A percentile compares a stretch with the other conserved stretches of the same genome.
Evolutionary conservation across 2,113 vertebrate genomes (phyloP).

Genomic region (Nannobrachium achirus): DNA sequence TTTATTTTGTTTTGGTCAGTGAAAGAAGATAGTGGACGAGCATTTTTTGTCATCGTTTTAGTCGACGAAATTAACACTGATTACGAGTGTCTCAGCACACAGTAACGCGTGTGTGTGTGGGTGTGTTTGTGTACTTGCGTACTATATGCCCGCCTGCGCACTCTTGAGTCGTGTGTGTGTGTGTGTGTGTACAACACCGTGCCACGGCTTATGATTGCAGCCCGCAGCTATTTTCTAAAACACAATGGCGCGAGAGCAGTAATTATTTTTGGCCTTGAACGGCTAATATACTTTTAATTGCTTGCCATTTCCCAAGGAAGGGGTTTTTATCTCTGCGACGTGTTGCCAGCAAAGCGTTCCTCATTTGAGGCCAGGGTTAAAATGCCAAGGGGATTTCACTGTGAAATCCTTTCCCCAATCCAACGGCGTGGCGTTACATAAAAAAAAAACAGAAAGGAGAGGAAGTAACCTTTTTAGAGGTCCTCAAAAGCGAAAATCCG

Average conservation of each 20-base stretch:
- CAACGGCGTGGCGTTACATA: too few species aligned
- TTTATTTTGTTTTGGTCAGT: too few species aligned
- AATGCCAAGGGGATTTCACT: slow-evolving; percentile 29
- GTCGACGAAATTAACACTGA: too few species aligned
- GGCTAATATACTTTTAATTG: slow-evolving; percentile 75
- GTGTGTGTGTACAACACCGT: slow-evolving; percentile 28
- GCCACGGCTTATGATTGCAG: slow-evolving; percentile 47
- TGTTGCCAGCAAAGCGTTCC: slow-evolving; percentile 47
- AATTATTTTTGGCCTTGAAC: slow-evolving; percentile 74
- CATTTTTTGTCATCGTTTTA: too few species aligned
- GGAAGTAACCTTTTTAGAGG: too few species aligned
- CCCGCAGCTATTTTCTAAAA: slow-evolving; percentile 65
- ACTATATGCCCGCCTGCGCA: too few species aligned
- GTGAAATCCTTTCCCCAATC: slow-evolving; percentile 2
- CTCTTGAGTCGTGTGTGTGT: slow-evolving; percentile 13
- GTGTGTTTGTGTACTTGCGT: too few species aligned
- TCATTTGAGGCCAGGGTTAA: slow-evolving; percentile 57
- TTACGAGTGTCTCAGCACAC: too few species aligned
- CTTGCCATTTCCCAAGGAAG: slow-evolving; percentile 61
- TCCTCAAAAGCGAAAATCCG: too few species aligned
- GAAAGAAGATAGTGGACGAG: too few species aligned
- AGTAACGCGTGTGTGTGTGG: too few species aligned
- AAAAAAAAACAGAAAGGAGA: too few species aligned
- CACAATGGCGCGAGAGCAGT: slow-evolving; percentile 66
- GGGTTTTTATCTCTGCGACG: slow-evolving; percentile 51